Evolutionary conservation across 2,797 vertebrate species (phyloP).

Genomic region (Micrastur ruficollis): DNA sequence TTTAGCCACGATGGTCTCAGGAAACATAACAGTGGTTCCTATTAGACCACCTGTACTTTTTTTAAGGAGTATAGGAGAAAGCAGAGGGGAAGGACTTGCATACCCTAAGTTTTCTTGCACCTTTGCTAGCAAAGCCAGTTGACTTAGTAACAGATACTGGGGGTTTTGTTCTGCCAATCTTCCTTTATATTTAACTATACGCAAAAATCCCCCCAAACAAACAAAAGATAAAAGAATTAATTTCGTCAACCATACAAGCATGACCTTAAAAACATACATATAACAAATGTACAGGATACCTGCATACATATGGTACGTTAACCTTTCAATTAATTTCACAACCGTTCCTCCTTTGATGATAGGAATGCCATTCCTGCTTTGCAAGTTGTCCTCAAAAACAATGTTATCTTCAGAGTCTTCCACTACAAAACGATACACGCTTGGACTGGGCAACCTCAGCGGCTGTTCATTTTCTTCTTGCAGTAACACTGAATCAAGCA

Average conservation of each 20-base stretch:
- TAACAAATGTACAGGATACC: slow-evolving; percentile 69
- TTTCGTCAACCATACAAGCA: background rate
- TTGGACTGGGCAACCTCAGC: slow-evolving; percentile 86
- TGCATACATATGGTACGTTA: slow-evolving; percentile 99
- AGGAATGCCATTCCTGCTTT: slow-evolving; percentile 93
- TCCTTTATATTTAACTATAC: background rate
- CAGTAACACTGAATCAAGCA: slow-evolving; percentile 88
- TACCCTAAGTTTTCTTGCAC: background rate
- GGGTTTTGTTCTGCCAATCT: background rate
- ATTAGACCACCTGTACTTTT: background rate
- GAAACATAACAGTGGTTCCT: background rate
- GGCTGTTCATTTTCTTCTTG: slow-evolving; percentile 92
- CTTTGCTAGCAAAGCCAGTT: background rate
- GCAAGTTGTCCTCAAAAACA: slow-evolving; percentile 92
- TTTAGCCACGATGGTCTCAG: background rate
- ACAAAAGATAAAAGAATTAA: background rate
- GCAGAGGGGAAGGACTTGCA: background rate
- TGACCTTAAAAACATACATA: fast-evolving
- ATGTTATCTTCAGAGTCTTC: slow-evolving; percentile 96
- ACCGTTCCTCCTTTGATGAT: slow-evolving; percentile 96
- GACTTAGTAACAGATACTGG: background rate
- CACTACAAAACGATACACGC: slow-evolving; percentile 89
- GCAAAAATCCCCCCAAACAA: background rate
- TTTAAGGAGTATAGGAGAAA: background rate
- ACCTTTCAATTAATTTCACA: slow-evolving; percentile 94